Evolutionary conservation across 2,888 invertebrate genomes (phyloP).

Genomic region (Ctenicera cuprea): DNA sequence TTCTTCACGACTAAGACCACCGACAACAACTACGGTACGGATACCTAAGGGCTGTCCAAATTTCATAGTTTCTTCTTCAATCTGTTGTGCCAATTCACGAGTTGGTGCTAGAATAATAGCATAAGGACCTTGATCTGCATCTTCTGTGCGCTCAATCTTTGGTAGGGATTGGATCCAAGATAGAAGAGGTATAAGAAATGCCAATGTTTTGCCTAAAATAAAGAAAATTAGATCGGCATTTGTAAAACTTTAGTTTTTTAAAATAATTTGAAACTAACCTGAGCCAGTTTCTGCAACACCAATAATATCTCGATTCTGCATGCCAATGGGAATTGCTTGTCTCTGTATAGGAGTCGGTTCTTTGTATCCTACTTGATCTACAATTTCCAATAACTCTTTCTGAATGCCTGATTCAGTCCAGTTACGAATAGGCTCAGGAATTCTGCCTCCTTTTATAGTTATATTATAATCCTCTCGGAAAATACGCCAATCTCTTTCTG

Average conservation of each 20-base stretch:
- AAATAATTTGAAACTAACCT: slow-evolving; percentile 27
- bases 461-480: slow-evolving; percentile 99
- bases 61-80: slow-evolving; percentile 98
- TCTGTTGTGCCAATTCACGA: slow-evolving; percentile 99
- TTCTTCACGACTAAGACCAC: slow-evolving; percentile 97
- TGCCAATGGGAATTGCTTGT: slow-evolving; percentile 99
- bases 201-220: slow-evolving; percentile 93
- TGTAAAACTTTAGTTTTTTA: background rate
- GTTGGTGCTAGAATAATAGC: slow-evolving; percentile 99
- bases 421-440: slow-evolving; percentile 95
- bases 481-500: slow-evolving; percentile 99
- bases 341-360: slow-evolving; percentile 99
- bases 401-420: slow-evolving; percentile 97
- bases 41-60: slow-evolving; percentile 96
- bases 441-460: slow-evolving; percentile 96
- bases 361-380: slow-evolving; percentile 95
- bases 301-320: slow-evolving; percentile 96
- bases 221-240: slow-evolving; percentile 32
- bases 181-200: slow-evolving; percentile 96
- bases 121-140: slow-evolving; percentile 97
- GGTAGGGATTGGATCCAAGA: slow-evolving; percentile 99
- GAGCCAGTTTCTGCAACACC: slow-evolving; percentile 98
- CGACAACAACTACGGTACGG: slow-evolving; percentile 98
- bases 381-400: slow-evolving; percentile 93
- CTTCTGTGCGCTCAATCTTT: slow-evolving; percentile 93